Percentiles rank a stretch among this genome's conserved stretches.
Conservation (phyloP, 2,888 invertebrate genomes). For the Zootermopsis nevadensis region DNA sequence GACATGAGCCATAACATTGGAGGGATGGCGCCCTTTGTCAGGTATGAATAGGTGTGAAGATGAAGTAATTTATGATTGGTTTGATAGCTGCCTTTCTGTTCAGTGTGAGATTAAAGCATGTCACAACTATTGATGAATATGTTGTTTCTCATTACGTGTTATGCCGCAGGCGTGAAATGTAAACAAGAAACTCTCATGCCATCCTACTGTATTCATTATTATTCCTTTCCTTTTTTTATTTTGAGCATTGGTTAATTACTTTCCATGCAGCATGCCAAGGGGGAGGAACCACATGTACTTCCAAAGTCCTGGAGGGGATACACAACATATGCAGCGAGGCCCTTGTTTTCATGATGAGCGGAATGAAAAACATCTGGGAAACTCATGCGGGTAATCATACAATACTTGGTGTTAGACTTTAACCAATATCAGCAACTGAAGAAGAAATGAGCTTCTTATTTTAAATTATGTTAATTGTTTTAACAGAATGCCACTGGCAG, state of each 20-base stretch:
- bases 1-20: slow-evolving; percentile 83
- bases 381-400: slow-evolving; percentile 55
- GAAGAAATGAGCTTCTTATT: background rate
- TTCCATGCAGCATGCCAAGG: slow-evolving; percentile 58
- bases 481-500: slow-evolving; percentile 76
- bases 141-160: background rate
- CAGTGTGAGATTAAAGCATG: background rate
- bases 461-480: background rate
- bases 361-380: slow-evolving; percentile 54
- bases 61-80: background rate
- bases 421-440: slow-evolving; percentile 21
- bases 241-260: slow-evolving; percentile 28
- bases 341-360: slow-evolving; percentile 58
- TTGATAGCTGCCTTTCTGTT: background rate
- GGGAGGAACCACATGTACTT: slow-evolving; percentile 59
- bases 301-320: slow-evolving; percentile 57
- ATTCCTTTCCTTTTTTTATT: background rate
- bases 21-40: slow-evolving; percentile 79
- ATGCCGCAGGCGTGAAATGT: background rate
- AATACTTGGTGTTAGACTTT: slow-evolving; percentile 40
- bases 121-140: background rate
- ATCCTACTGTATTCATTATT: background rate
- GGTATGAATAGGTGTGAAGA: slow-evolving; percentile 53
- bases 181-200: background rate
- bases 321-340: slow-evolving; percentile 57